Evolutionary conservation across 1,140 invertebrate species (phyloP).

Genomic region (Chlorops oryzae): DNA sequence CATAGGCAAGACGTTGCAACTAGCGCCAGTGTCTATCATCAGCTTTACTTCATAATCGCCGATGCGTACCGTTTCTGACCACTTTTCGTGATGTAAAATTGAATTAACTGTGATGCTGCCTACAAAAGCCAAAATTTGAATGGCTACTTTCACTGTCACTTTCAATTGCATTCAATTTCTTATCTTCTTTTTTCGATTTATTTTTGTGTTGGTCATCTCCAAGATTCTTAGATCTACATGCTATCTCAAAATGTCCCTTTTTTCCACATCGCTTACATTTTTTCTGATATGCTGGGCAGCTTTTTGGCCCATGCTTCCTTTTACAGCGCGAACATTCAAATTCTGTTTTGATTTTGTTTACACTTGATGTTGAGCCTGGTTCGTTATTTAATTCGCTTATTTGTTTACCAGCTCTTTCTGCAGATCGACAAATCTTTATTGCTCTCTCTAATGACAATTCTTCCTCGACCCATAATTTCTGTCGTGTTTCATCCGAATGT

Average conservation of each 20-base stretch:
- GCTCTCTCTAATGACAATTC: conserved; percentile 5
- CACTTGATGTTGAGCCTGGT: neutral
- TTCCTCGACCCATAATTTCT: conserved; percentile 2
- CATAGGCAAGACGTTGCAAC: neutral
- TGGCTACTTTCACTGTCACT: conserved; percentile 19
- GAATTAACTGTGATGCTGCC: conserved; percentile 1
- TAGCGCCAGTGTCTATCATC: conserved; percentile 6
- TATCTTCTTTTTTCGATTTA: conserved; percentile 12
- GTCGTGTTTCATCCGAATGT: neutral
- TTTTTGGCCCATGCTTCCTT: conserved; percentile 3
- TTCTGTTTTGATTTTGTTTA: neutral
- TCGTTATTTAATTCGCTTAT: conserved; percentile 1
- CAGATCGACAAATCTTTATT: conserved; percentile 7
- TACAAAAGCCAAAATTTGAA: conserved; percentile 18
- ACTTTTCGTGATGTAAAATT: neutral
- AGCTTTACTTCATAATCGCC: neutral
- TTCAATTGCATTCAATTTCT: conserved; percentile 16
- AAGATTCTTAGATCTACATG: conserved; percentile 2
- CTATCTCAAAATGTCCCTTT: conserved; percentile 9
- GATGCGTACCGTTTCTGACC: neutral
- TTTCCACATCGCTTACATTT: conserved; percentile 13
- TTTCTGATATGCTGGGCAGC: conserved; percentile 16
- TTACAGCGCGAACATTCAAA: conserved; percentile 11
- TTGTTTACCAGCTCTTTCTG: conserved; percentile 3
- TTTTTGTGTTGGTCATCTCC: neutral